Evolutionary conservation across 2,888 invertebrate genomes (phyloP).

Genomic region (Sphecodes monilicornis): DNA sequence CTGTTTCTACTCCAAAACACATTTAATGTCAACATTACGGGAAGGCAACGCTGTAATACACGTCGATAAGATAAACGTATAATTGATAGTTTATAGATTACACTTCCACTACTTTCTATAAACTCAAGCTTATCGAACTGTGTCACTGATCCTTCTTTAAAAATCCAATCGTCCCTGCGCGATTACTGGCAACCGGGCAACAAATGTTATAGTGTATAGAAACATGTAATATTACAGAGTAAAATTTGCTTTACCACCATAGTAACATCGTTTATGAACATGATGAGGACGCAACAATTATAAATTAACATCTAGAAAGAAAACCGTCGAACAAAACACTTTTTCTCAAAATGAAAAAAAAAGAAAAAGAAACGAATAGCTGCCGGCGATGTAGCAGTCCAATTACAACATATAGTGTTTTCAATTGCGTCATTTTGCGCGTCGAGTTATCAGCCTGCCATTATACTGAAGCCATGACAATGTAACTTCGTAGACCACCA

Average conservation of each 20-base stretch:
- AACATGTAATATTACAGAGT: not conserved
- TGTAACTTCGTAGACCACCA: not conserved
- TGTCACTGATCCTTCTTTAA: not conserved
- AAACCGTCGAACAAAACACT: not conserved
- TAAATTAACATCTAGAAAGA: too few species aligned
- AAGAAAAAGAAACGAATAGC: not conserved
- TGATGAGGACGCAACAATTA: too few species aligned
- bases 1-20: not conserved
- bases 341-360: not conserved
- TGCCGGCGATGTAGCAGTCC: not conserved
- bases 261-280: too few species aligned
- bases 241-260: not conserved
- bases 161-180: not conserved
- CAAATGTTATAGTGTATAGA: not conserved
- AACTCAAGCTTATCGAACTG: not conserved
- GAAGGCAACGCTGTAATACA: not conserved
- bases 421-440: constrained; percentile 1
- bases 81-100: constrained; percentile 10
- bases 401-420: not conserved
- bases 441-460: not conserved
- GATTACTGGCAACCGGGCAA: not conserved
- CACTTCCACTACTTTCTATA: not conserved
- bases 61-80: not conserved
- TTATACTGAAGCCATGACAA: not conserved
- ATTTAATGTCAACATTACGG: not conserved